phyloP scores from a whole-genome alignment of 1,140 invertebrate genomes.

The Lordiphosa clarofinis region DNA sequence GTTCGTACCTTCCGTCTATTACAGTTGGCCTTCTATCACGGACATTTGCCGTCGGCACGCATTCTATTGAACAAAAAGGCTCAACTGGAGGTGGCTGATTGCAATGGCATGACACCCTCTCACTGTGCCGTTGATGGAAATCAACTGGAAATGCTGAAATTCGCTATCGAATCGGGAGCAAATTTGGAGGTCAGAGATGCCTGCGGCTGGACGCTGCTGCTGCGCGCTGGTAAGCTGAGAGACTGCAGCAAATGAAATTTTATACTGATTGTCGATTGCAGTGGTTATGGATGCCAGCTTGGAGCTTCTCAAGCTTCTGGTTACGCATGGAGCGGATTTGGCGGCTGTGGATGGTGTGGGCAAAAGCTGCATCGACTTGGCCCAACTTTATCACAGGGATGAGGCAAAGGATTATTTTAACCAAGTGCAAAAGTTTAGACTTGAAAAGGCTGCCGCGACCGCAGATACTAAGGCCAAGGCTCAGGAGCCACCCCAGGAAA shows the following conservation, averaged over 20 bases:
- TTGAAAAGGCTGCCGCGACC: slow-evolving; percentile 18
- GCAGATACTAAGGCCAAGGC: slow-evolving; percentile 22
- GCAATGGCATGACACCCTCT: slow-evolving; percentile 68
- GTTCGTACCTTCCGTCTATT: background rate
- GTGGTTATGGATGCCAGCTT: slow-evolving; percentile 66
- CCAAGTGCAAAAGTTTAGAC: slow-evolving; percentile 46
- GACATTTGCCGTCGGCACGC: slow-evolving; percentile 66
- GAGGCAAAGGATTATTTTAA: slow-evolving; percentile 61
- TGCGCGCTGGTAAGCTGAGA: slow-evolving; percentile 56
- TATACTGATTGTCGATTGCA: slow-evolving; percentile 17
- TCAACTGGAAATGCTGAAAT: slow-evolving; percentile 70
- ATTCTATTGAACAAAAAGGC: slow-evolving; percentile 74
- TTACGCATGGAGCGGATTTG: slow-evolving; percentile 61
- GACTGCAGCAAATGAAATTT: slow-evolving; percentile 2
- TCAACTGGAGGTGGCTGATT: slow-evolving; percentile 57
- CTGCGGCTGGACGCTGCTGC: slow-evolving; percentile 68
- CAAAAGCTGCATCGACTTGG: slow-evolving; percentile 61
- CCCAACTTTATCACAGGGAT: slow-evolving; percentile 51
- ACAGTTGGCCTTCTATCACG: slow-evolving; percentile 69
- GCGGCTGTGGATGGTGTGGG: slow-evolving; percentile 45
- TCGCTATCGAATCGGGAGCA: slow-evolving; percentile 65
- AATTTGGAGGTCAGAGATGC: slow-evolving; percentile 63
- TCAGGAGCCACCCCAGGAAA: slow-evolving; percentile 4
- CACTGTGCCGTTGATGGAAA: slow-evolving; percentile 74
- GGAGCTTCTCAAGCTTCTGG: slow-evolving; percentile 64